Evolutionary conservation across 1,140 invertebrate species (phyloP), one percentile per base, ranked within the genome.

Genomic region (Centruroides sculpturatus): DNA sequence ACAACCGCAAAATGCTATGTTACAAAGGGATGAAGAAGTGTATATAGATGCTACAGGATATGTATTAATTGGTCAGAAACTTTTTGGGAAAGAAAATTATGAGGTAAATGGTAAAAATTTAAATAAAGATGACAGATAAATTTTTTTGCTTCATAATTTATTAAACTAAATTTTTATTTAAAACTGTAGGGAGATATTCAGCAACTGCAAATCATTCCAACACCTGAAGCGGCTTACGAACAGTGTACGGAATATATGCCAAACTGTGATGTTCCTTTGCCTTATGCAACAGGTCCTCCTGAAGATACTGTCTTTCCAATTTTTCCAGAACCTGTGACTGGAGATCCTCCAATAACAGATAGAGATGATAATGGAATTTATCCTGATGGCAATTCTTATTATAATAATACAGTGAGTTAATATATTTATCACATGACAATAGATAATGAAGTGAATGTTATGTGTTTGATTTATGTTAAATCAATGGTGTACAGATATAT

Each of bases 161-260:
- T 59, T 12, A 51, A 8, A 50, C n/a, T 41, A 60, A 35, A 23
- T 23, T 61, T 6, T 41, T 41, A 23, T 3, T 41, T 41, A 41
- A 41, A 41, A 41, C 70, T 3, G 64, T 47, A 88, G 84, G 88
- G 87, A 34, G 84, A 86, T 66, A 77, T 92, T 35, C 85, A 90
- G 75, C 73, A 87, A 67, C 72, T 91, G 55, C 77, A 82, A 65
- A 80, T 92, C 48, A 78, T 83, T 36, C 77, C 81, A 55, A 81
- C 78, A 64, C 85, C 87, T 9, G 85, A 88, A 67, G 81, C 83
- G 52, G 87, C 87, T 1, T 91, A 86, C 70, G 85, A 89, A 59
- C 77, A 87, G 60, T 90, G 87, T 69, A 73, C 76, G 1, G 67
- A 68, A 49, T 82, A 82, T 67, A 81, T 83, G 34, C 82, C 82